These are phyloP conservation scores for Scleropages formosus DNA, from an alignment of 2,797 vertebrate species.

Conservation along the genomic window DNA sequence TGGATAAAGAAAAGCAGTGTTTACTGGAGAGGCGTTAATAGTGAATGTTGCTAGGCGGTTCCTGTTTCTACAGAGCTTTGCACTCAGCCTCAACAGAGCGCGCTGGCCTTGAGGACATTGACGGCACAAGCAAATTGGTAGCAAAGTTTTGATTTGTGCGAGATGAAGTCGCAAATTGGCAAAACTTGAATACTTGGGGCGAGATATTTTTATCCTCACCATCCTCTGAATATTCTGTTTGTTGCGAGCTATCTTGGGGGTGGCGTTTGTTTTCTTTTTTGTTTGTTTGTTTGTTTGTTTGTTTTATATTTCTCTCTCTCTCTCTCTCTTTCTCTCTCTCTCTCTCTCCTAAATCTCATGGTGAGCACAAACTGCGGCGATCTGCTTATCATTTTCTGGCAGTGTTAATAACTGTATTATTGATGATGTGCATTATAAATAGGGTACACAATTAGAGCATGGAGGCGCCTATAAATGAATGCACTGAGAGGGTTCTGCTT, in stretches of 20 bases:
- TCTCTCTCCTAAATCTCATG: constrained; percentile 49
- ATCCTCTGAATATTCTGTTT: constrained; percentile 58
- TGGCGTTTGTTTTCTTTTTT: constrained; percentile 45
- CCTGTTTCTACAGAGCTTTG: constrained; percentile 49
- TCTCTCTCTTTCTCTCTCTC: constrained; percentile 40
- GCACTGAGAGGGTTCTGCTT: not conserved
- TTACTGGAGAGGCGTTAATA: constrained; percentile 36
- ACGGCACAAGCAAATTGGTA: constrained; percentile 53
- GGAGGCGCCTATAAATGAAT: constrained; percentile 13
- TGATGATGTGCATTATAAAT: constrained; percentile 42
- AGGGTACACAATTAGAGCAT: constrained; percentile 29
- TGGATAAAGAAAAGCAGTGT: constrained; percentile 52
- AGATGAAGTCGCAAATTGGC: constrained; percentile 47
- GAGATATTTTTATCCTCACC: constrained; percentile 48
- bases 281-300: constrained; percentile 35
- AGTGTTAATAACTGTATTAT: constrained; percentile 53
- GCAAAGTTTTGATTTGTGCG: constrained; percentile 61
- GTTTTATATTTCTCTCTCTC: constrained; percentile 32
- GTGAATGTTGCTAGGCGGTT: constrained; percentile 49
- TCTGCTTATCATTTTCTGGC: constrained; percentile 53
- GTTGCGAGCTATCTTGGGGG: constrained; percentile 49
- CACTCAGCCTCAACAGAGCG: constrained; percentile 50
- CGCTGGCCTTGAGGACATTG: constrained; percentile 47
- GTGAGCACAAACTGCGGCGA: constrained; percentile 51
- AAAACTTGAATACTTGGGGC: constrained; percentile 55